phyloP scores from a whole-genome alignment of 37 sponge, comb jelly and placozoan genomes.

The Mnemiopsis leidyi region DNA sequence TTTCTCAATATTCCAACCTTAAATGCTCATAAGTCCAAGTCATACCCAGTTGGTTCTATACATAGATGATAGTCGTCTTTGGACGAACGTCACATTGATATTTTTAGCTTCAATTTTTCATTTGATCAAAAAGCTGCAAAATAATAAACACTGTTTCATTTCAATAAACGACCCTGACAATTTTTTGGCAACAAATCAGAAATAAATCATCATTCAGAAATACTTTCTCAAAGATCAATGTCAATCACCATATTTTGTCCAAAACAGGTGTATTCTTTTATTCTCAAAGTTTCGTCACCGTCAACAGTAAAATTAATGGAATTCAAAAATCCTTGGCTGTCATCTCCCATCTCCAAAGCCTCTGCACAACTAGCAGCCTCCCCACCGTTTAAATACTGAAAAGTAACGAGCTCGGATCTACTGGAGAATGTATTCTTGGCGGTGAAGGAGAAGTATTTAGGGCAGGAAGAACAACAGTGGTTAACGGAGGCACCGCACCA shows the following conservation, averaged over 20 bases:
- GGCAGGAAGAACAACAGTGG: conserved; percentile 6
- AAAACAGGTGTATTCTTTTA: neutral
- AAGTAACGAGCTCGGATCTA: neutral
- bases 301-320: neutral
- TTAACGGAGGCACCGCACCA: neutral
- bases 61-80: no score
- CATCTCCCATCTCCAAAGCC: neutral
- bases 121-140: no score
- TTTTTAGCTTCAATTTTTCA: neutral
- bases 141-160: no score
- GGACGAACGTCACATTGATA: no score
- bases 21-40: no score
- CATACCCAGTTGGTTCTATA: no score
- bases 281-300: neutral
- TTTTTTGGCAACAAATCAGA: no score
- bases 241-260: neutral
- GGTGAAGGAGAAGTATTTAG: neutral
- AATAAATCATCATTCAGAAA: neutral
- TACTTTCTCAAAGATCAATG: neutral
- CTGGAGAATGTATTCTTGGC: neutral
- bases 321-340: neutral
- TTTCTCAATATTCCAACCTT: no score
- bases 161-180: no score
- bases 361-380: neutral
- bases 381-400: neutral